Evolutionary conservation across 2,797 vertebrate species (phyloP).

Genomic region (Tolypeutes matacus): DNA sequence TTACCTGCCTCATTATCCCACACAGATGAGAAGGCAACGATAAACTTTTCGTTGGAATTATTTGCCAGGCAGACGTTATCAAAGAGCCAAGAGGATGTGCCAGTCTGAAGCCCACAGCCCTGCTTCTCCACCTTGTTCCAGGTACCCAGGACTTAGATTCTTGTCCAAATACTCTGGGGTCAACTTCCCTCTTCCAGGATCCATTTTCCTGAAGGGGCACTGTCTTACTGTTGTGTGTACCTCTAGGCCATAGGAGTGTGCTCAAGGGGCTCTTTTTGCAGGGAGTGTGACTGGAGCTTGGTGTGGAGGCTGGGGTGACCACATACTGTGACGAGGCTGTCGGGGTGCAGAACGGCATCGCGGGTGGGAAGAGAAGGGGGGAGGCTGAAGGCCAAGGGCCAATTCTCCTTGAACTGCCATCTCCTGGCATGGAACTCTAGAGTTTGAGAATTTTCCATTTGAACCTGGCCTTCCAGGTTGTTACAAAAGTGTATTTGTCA

Average conservation of each 20-base stretch:
- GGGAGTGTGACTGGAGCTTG: neutral
- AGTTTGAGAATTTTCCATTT: neutral
- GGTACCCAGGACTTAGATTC: neutral
- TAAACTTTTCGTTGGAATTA: neutral
- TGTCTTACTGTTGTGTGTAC: neutral
- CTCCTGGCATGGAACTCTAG: too few species aligned
- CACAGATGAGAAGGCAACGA: neutral
- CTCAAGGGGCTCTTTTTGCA: neutral
- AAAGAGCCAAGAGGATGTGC: too few species aligned
- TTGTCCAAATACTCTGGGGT: neutral
- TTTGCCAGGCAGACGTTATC: too few species aligned
- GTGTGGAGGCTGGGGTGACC: neutral
- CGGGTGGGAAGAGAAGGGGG: neutral
- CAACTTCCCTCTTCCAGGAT: neutral
- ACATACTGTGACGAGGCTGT: neutral
- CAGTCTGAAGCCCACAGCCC: neutral
- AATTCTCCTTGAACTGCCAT: neutral
- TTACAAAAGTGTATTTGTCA: neutral
- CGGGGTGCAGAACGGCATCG: neutral
- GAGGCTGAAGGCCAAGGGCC: neutral
- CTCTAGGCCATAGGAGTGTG: neutral
- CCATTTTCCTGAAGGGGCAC: neutral
- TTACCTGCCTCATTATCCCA: neutral
- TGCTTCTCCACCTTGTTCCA: neutral
- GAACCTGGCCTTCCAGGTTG: neutral